Evolutionary conservation across 2,797 vertebrate genomes (phyloP).

Genomic region (Sebastes goodei): DNA sequence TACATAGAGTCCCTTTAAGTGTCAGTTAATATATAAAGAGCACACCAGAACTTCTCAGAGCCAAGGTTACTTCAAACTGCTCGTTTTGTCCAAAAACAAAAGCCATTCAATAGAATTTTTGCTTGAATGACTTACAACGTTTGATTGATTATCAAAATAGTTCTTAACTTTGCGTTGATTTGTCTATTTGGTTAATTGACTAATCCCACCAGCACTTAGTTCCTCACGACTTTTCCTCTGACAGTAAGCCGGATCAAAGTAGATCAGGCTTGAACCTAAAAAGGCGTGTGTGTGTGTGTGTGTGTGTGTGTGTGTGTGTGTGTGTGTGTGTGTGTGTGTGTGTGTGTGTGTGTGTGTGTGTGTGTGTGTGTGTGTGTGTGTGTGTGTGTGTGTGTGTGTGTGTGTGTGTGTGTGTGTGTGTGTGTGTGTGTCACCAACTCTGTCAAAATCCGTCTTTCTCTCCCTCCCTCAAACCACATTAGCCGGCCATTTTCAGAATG

Average conservation of each 20-base stretch:
- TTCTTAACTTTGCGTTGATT: background rate
- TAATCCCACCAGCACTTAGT: background rate
- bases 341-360: slow-evolving; percentile 16
- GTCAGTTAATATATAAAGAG: background rate
- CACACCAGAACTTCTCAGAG: background rate
- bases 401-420: background rate
- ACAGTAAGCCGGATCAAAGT: slow-evolving; percentile 11
- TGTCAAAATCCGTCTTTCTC: slow-evolving; percentile 55
- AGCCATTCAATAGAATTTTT: background rate
- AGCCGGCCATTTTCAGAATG: slow-evolving; percentile 81
- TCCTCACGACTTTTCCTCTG: background rate
- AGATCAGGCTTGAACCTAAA: slow-evolving; percentile 26
- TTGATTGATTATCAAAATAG: background rate
- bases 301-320: slow-evolving; percentile 16
- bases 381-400: slow-evolving; percentile 10
- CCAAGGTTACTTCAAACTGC: background rate
- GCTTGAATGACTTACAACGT: background rate
- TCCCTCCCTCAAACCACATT: slow-evolving; percentile 68
- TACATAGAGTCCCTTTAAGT: background rate
- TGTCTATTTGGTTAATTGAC: background rate
- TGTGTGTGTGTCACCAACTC: slow-evolving; percentile 33
- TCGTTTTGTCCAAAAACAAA: background rate
- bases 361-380: background rate
- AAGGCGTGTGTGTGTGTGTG: background rate
- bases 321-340: background rate